phyloP scores from a whole-genome alignment of 2,797 vertebrate genomes.

The Merluccius polli region DNA sequence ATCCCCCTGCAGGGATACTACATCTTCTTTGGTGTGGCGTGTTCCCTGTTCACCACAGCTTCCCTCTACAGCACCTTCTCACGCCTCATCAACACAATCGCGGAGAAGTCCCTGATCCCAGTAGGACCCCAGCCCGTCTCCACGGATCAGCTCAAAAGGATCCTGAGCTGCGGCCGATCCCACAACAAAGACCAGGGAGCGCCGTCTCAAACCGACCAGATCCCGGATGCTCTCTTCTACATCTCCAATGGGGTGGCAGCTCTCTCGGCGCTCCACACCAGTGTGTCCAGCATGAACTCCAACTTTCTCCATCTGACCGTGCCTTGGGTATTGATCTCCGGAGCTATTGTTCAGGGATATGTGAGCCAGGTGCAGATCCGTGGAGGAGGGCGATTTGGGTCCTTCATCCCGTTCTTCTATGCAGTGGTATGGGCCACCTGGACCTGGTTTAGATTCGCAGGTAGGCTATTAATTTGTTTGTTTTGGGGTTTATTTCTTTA shows the following conservation, averaged over 20 bases:
- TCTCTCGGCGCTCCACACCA: constrained; percentile 72
- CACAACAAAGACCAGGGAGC: constrained; percentile 19
- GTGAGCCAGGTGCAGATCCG: constrained; percentile 78
- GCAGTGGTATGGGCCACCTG: constrained; percentile 80
- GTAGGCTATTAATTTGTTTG: constrained; percentile 49
- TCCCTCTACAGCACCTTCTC: constrained; percentile 81
- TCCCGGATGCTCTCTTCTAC: constrained; percentile 81
- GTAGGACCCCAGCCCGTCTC: constrained; percentile 74
- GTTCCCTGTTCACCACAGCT: constrained; percentile 68
- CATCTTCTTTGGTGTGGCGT: constrained; percentile 78
- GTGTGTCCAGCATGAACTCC: background rate
- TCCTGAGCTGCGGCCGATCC: constrained; percentile 30
- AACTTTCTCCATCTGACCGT: constrained; percentile 71
- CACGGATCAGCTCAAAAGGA: constrained; percentile 60
- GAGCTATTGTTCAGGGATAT: constrained; percentile 75
- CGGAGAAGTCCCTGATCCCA: constrained; percentile 82
- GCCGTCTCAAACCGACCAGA: constrained; percentile 32
- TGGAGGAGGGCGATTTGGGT: constrained; percentile 73
- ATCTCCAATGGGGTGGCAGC: constrained; percentile 81
- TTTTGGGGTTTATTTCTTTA: background rate
- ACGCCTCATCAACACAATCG: constrained; percentile 83
- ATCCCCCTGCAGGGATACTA: constrained; percentile 68
- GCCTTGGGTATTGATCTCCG: constrained; percentile 81
- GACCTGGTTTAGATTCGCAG: constrained; percentile 85
- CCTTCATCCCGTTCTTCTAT: constrained; percentile 78